Evolutionary conservation across 2,888 invertebrate species (phyloP).

Genomic region (Pterobdella sp.): DNA sequence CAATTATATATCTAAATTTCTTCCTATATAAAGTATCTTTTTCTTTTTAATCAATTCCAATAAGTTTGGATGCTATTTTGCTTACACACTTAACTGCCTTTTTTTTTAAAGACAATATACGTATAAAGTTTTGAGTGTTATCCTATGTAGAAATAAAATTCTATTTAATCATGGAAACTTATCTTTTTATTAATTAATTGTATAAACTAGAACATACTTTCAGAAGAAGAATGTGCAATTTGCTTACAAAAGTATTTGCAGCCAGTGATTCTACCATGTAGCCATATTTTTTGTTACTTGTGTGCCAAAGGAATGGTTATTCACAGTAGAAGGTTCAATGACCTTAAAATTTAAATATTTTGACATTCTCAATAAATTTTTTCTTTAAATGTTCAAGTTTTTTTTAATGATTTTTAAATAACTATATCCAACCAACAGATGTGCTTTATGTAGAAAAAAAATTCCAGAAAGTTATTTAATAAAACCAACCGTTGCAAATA

Average conservation of each 20-base stretch:
- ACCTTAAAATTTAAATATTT: background rate
- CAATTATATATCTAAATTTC: too few relatives aligned
- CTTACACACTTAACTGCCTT: too few relatives aligned
- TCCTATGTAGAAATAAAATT: too few relatives aligned
- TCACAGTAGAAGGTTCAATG: conserved; percentile 67
- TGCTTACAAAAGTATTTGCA: conserved; percentile 82
- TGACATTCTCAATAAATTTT: background rate
- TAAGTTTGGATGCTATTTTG: too few relatives aligned
- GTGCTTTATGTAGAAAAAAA: conserved; percentile 81
- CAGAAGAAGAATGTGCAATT: conserved; percentile 69
- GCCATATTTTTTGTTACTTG: conserved; percentile 89
- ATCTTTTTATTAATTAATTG: too few relatives aligned
- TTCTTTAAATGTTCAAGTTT: too few relatives aligned
- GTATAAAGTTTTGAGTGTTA: too few relatives aligned
- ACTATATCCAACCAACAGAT: conserved; percentile 46
- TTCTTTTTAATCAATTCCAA: too few relatives aligned
- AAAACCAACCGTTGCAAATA: conserved; percentile 8
- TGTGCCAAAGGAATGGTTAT: conserved; percentile 85
- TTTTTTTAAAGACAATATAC: too few relatives aligned
- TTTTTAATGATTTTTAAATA: background rate
- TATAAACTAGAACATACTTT: background rate
- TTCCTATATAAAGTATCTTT: too few relatives aligned
- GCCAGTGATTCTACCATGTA: conserved; percentile 84
- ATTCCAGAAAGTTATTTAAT: conserved; percentile 76
- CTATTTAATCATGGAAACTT: too few relatives aligned